Conservation (phyloP, 2,888 invertebrate species). For the Petrolisthes cinctipes region DNA sequence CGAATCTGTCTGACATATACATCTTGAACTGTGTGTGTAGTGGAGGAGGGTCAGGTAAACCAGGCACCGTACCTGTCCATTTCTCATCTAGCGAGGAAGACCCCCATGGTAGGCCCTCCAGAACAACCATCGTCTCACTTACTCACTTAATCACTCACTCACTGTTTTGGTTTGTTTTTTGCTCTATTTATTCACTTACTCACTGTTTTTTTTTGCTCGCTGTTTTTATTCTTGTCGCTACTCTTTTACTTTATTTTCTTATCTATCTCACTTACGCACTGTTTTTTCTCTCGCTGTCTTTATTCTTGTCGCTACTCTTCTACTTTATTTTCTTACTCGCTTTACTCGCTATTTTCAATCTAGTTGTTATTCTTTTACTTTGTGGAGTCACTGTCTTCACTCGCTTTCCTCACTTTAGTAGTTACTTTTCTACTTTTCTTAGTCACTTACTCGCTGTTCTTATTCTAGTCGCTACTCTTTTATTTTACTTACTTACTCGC, state of each 20-base stretch:
- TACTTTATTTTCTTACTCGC: no score
- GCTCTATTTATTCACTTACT: not conserved
- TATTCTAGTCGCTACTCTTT: no score
- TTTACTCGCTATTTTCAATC: no score
- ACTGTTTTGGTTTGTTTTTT: not conserved
- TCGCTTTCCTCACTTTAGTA: no score
- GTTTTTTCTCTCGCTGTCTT: not conserved
- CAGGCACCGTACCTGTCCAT: constrained; percentile 52
- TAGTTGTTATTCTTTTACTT: no score
- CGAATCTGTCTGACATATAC: constrained; percentile 41
- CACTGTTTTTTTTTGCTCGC: not conserved
- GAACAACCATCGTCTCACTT: constrained; percentile 20
- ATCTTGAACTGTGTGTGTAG: constrained; percentile 35
- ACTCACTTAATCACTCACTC: not conserved
- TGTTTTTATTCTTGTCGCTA: not conserved
- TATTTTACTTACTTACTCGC: no score
- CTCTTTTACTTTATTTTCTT: not conserved
- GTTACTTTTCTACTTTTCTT: no score
- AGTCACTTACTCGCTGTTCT: no score
- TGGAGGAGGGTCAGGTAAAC: constrained; percentile 49
- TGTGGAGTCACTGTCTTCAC: no score
- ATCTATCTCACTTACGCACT: not conserved
- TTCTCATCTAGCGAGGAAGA: constrained; percentile 51
- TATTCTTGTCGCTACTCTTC: no score
- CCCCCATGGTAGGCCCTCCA: constrained; percentile 40